These are phyloP conservation scores for Cataglyphis livida DNA, from an alignment of 2,888 invertebrate genomes.

Conservation along the genomic window DNA sequence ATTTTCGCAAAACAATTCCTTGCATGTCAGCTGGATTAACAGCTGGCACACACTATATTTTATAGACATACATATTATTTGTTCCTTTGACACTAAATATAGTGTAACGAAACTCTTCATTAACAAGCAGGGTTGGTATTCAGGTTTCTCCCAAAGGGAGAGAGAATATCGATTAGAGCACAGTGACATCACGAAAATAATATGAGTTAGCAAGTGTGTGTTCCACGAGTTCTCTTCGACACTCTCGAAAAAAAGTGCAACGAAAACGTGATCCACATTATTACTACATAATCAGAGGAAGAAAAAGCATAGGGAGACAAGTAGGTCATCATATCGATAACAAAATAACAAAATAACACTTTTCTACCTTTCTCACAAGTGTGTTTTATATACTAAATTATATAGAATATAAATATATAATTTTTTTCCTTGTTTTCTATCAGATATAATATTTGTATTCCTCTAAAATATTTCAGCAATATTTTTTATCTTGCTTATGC, in stretches of 20 bases:
- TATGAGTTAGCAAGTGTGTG: neutral
- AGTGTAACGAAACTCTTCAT: neutral
- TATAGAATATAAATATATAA: neutral
- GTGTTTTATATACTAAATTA: neutral
- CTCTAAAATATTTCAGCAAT: neutral
- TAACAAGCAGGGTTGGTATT: neutral
- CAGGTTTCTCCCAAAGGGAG: neutral
- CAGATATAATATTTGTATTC: neutral
- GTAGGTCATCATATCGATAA: neutral
- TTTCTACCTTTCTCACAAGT: neutral
- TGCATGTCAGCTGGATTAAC: neutral
- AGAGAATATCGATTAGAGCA: neutral
- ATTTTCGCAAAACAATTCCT: neutral
- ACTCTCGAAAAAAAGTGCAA: neutral
- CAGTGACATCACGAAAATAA: neutral
- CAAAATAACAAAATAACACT: slow-evolving; percentile 3
- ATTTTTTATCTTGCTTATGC: neutral
- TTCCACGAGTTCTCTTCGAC: neutral
- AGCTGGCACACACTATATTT: neutral
- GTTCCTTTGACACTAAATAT: neutral
- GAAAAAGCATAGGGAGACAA: neutral
- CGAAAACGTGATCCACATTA: neutral
- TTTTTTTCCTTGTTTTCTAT: neutral
- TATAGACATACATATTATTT: neutral
- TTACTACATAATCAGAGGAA: neutral